Conservation (phyloP, 2,797 vertebrate genomes). For the Arctocebus calabarensis region DNA sequence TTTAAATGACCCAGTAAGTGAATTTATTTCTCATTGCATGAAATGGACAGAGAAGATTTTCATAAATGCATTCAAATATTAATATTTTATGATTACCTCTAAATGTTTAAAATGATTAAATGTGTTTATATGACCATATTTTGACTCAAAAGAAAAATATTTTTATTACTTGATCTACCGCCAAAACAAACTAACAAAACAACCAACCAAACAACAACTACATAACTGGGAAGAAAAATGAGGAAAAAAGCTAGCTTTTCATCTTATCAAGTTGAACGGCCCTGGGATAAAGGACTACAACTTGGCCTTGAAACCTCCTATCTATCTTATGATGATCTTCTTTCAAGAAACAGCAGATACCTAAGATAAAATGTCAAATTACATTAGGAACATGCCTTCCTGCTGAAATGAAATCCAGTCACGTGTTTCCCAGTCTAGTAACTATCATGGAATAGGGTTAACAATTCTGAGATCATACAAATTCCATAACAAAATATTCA, state of each 20-base stretch:
- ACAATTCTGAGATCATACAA: neutral
- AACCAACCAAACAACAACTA: neutral
- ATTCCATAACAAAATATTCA: neutral
- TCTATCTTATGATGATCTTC: neutral
- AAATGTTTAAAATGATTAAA: constrained; percentile 59
- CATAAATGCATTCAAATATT: constrained; percentile 20
- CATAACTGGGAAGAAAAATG: neutral
- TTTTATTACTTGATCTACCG: constrained; percentile 51
- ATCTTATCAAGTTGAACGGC: neutral
- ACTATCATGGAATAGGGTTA: neutral
- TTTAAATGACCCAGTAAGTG: constrained; percentile 29
- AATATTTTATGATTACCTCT: constrained; percentile 23
- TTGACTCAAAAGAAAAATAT: constrained; percentile 49
- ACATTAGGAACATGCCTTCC: neutral
- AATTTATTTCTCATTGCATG: constrained; percentile 6
- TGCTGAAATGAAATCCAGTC: constrained; percentile 15
- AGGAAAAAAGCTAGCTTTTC: neutral
- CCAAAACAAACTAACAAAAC: constrained; percentile 44
- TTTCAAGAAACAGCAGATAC: constrained; percentile 37
- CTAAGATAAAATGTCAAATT: constrained; percentile 18
- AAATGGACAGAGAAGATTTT: constrained; percentile 31
- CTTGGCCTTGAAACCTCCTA: neutral
- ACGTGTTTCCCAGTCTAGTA: neutral
- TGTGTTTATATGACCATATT: neutral
- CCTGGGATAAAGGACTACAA: constrained; percentile 13